Percentiles rank a stretch among this genome's conserved stretches.
These are phyloP conservation scores for Aphelocoma coerulescens DNA, from an alignment of 2,113 vertebrate genomes.

Conservation along the genomic window DNA sequence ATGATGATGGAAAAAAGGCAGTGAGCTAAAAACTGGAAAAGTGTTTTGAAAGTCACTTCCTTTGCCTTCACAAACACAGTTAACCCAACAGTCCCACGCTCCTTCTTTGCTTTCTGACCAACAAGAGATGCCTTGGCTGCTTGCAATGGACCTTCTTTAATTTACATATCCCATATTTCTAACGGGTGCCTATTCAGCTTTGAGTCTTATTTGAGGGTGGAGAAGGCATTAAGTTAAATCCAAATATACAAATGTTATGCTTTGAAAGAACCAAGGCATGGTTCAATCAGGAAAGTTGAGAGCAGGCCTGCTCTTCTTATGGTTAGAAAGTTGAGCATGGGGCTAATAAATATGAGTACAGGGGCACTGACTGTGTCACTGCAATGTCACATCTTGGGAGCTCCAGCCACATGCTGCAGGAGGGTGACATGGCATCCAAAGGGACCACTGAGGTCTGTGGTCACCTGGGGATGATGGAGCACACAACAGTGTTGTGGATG, in stretches of 20 bases:
- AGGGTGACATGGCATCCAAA: background rate
- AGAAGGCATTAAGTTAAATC: background rate
- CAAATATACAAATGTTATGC: background rate
- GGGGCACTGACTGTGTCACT: background rate
- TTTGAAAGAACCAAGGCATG: background rate
- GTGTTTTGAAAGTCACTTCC: background rate
- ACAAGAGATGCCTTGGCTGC: background rate
- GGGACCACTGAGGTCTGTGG: background rate
- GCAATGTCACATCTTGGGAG: background rate
- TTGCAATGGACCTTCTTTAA: background rate
- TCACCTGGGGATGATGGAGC: background rate
- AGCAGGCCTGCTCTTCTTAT: background rate
- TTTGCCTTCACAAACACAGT: background rate
- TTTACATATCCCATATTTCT: background rate
- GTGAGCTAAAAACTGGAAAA: background rate
- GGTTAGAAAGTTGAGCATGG: background rate
- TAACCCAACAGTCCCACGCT: background rate
- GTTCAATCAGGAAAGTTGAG: background rate
- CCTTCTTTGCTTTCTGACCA: background rate
- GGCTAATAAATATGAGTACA: accelerated
- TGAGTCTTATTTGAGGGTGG: background rate
- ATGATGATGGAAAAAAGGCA: background rate
- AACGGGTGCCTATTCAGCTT: background rate
- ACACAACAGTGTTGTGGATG: accelerated
- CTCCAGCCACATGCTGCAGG: accelerated